A percentile compares a stretch with the other conserved stretches of the same genome.
These are phyloP conservation scores for Aphis gossypii DNA, from an alignment of 1,140 invertebrate species.

Conservation along the genomic window DNA sequence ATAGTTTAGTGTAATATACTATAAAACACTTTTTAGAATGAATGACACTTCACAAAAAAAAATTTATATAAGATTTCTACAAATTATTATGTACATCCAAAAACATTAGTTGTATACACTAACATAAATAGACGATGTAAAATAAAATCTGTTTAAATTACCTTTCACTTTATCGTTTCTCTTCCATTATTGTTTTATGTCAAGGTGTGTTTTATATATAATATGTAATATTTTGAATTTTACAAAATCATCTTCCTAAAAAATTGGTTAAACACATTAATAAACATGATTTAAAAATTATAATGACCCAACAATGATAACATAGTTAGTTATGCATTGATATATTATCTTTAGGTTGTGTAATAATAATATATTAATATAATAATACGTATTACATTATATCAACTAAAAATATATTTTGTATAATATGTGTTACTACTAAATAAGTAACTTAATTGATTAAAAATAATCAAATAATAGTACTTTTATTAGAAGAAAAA, in stretches of 20 bases:
- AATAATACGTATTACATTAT: neutral
- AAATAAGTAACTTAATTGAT: too few relatives aligned
- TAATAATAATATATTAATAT: neutral
- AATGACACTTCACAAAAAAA: neutral
- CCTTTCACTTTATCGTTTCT: neutral
- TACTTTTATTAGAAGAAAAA: neutral
- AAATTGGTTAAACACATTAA: neutral
- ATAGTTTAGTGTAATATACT: neutral
- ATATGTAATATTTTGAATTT: neutral
- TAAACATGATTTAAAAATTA: neutral
- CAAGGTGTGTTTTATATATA: neutral
- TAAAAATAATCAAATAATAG: neutral
- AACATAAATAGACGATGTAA: neutral
- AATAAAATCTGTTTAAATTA: neutral
- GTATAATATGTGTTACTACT: neutral
- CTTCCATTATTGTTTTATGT: neutral
- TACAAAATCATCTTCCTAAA: neutral
- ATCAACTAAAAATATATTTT: neutral
- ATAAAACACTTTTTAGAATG: neutral
- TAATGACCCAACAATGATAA: neutral
- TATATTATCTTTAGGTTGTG: neutral
- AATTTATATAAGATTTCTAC: neutral
- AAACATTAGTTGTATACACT: neutral
- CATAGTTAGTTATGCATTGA: neutral
- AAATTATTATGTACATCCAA: neutral